phyloP scores from a whole-genome alignment of 2,797 vertebrate species.

The Pantherophis alleghaniensis region DNA sequence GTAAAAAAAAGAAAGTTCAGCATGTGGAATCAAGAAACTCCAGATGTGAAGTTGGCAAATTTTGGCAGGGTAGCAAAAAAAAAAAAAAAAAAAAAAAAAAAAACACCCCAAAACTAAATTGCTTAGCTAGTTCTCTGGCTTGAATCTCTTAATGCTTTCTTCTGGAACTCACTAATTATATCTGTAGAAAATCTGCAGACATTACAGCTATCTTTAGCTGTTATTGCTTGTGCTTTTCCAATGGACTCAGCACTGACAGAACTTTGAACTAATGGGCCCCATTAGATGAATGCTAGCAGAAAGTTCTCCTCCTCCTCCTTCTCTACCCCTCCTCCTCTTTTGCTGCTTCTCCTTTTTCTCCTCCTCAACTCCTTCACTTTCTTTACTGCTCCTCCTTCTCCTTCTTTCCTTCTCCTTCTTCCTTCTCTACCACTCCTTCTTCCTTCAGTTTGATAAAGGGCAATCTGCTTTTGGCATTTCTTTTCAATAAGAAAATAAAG shows the following conservation, averaged over 20 bases:
- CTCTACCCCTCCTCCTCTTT: background rate
- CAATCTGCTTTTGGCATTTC: background rate
- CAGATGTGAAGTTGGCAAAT: slow-evolving; percentile 23
- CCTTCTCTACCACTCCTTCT: background rate
- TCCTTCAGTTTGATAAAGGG: background rate
- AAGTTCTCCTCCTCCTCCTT: background rate
- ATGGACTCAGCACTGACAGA: background rate
- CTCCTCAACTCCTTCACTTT: background rate
- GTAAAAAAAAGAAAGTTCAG: slow-evolving; percentile 40
- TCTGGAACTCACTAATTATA: slow-evolving; percentile 5
- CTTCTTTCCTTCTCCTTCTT: background rate
- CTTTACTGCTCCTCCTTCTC: background rate
- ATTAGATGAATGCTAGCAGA: background rate
- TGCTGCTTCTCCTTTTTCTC: background rate
- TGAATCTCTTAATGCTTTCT: background rate
- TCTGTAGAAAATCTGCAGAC: slow-evolving; percentile 2
- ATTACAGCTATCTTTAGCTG: background rate
- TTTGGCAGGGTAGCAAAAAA: slow-evolving; percentile 28
- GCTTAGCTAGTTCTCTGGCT: slow-evolving; percentile 16
- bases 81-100: too few relatives aligned
- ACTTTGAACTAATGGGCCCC: background rate
- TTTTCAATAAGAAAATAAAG: background rate
- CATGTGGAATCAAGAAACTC: background rate
- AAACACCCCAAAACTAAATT: slow-evolving; percentile 5
- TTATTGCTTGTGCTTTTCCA: background rate